These are phyloP conservation scores for Typhlichthys eigenmanni DNA, from an alignment of 2,797 vertebrate genomes.

Conservation along the genomic window DNA sequence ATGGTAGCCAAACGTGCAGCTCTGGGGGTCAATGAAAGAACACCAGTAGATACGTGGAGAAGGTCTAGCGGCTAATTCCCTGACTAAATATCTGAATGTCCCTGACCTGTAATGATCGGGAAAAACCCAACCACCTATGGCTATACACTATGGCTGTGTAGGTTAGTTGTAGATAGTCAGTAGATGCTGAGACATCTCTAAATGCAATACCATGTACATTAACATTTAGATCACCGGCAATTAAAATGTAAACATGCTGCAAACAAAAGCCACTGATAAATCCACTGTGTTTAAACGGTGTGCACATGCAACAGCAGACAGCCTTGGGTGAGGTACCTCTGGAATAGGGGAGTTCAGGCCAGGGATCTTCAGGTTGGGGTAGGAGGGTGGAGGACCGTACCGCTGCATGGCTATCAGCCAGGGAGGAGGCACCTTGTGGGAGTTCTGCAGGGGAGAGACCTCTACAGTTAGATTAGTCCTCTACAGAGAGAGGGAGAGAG, in stretches of 20 bases:
- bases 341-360: conserved; percentile 93
- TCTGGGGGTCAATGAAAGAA: conserved; percentile 58
- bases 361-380: conserved; percentile 94
- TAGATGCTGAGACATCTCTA: too few relatives aligned
- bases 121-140: too few relatives aligned
- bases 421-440: conserved; percentile 92
- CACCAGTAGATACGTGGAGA: background rate
- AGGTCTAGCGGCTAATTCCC: background rate
- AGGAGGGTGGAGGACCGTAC: conserved; percentile 91
- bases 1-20: conserved; percentile 93
- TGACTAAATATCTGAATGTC: too few relatives aligned
- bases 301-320: too few relatives aligned
- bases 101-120: too few relatives aligned
- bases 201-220: too few relatives aligned
- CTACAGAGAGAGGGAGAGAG: too few relatives aligned
- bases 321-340: conserved; percentile 71
- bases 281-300: too few relatives aligned
- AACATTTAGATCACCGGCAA: too few relatives aligned
- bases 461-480: background rate
- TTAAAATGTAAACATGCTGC: background rate
- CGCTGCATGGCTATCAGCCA: conserved; percentile 96
- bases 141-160: too few relatives aligned
- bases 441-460: conserved; percentile 74
- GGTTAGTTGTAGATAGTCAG: too few relatives aligned
- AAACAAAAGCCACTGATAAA: too few relatives aligned